Conservation (phyloP, 2,888 invertebrate species). For the Agonum fuliginosum region DNA sequence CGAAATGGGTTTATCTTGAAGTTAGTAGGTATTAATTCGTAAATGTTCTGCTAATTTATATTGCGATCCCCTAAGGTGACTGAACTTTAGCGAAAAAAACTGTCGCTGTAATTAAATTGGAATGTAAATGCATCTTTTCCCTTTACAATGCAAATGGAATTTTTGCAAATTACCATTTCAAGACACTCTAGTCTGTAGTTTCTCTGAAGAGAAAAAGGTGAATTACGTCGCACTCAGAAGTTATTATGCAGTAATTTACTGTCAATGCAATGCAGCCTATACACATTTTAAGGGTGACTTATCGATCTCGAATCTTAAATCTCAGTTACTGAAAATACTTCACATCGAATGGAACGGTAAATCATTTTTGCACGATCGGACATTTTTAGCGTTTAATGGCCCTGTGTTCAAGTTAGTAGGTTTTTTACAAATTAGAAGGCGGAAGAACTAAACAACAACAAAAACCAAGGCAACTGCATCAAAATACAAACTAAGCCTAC, state of each 20-base stretch:
- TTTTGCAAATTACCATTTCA: slow-evolving; percentile 26
- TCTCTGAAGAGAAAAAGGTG: not conserved
- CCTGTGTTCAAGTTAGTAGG: no score
- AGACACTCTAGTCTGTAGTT: slow-evolving; percentile 2
- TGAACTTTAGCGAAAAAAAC: slow-evolving; percentile 24
- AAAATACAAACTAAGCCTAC: no score
- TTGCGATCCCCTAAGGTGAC: slow-evolving; percentile 31
- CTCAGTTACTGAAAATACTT: no score
- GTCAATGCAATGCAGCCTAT: no score
- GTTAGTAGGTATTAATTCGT: slow-evolving; percentile 38
- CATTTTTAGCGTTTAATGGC: no score
- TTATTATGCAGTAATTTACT: not conserved
- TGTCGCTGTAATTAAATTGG: slow-evolving; percentile 29
- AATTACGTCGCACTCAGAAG: not conserved
- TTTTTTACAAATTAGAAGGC: no score
- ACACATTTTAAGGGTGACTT: no score
- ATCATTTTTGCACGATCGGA: no score
- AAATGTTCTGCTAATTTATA: slow-evolving; percentile 36
- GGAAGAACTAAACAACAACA: no score
- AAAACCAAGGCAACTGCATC: no score
- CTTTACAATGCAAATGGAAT: slow-evolving; percentile 38
- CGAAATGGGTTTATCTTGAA: slow-evolving; percentile 28
- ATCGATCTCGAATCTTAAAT: no score
- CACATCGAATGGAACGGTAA: no score
- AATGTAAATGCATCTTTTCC: slow-evolving; percentile 27